Base-by-base conservation (phyloP, 92 coral and sea anemone genomes). In the Paramuricea clavata region DNA sequence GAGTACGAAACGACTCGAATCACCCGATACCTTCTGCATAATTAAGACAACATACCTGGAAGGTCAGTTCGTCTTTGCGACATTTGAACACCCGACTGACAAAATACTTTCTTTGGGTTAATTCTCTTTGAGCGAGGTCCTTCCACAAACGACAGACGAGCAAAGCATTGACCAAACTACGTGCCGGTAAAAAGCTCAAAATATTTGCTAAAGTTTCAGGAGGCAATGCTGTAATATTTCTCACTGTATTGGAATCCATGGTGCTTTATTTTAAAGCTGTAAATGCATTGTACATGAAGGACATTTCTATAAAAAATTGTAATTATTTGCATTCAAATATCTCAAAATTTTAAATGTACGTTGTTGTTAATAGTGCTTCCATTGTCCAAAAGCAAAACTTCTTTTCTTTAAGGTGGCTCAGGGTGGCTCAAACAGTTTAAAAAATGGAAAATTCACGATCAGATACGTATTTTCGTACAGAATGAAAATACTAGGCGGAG, bases 141-240 rank as follows among this genome's bases (percentile, higher is more conserved):
- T 94, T 92, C 99, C 98, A 97, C 35, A 71, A 93, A 90, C 99
- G 97, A 97, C 35, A 93, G 25, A 97, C 99, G 72, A 90, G 94
- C 77, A 86, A 85, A 57, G 94, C 92, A 6, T 35, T 82, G 6
- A 89, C 85, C 72, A 97, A 84, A 47, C 91, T 68, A 75, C 91
- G 92, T 31, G 94, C 99, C 0, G 99, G 99, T 65, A 97, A 75
- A 81, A 91, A 97, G 27, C 93, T 87, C 60, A 94, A 35, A 75
- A 95, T 89, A 21, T 93, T 83, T 67, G 95, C 99, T 52, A 94
- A 91, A n/a, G 90, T 92, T 81, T 94, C 98, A 13, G 95, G 92
- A 25, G 95, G 83, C 19, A 79, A 27, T 16, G 54, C 43, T 49
- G 49, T 11, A 60, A 76, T 28, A 16, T 12, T 12, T 23, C 43